Percentiles rank a stretch among this genome's conserved stretches.
Conservation (phyloP, 2,797 vertebrate genomes). For the Periparus ater region DNA sequence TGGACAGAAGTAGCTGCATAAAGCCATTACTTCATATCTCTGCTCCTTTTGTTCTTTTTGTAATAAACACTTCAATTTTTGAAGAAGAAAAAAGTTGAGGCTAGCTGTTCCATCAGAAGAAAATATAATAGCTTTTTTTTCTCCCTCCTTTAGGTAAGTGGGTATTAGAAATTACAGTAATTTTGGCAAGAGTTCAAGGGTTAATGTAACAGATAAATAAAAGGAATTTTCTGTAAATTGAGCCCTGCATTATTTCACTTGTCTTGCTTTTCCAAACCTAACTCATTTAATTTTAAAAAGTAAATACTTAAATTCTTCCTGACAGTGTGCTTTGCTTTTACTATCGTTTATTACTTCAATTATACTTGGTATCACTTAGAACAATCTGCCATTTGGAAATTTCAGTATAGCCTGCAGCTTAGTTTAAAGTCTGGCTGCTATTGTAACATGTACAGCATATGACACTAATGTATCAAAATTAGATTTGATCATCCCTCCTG, state of each 20-base stretch:
- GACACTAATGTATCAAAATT: constrained; percentile 96
- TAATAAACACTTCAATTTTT: constrained; percentile 38
- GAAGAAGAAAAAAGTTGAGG: constrained; percentile 38
- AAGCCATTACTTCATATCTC: constrained; percentile 1
- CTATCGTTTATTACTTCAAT: constrained; percentile 85
- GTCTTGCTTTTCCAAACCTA: constrained; percentile 81
- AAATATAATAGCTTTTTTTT: constrained; percentile 60
- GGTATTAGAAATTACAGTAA: constrained; percentile 80
- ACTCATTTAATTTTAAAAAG: constrained; percentile 85
- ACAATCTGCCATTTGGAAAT: constrained; percentile 84
- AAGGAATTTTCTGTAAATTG: constrained; percentile 85
- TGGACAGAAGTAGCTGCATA: not conserved
- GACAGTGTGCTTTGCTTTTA: constrained; percentile 82
- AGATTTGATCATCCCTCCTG: constrained; percentile 93
- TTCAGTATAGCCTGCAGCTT: constrained; percentile 82
- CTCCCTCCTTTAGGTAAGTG: constrained; percentile 75
- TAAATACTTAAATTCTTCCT: constrained; percentile 86
- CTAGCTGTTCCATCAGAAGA: constrained; percentile 52
- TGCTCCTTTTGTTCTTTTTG: constrained; percentile 31
- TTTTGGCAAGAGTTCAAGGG: constrained; percentile 84
- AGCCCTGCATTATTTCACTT: constrained; percentile 85
- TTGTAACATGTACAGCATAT: constrained; percentile 87
- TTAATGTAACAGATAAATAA: constrained; percentile 86
- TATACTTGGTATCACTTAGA: constrained; percentile 83
- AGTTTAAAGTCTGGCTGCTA: constrained; percentile 84